Evolutionary conservation across 2,888 invertebrate genomes (phyloP), one percentile per base, ranked within the genome.

Genomic region (Plebejus argus): DNA sequence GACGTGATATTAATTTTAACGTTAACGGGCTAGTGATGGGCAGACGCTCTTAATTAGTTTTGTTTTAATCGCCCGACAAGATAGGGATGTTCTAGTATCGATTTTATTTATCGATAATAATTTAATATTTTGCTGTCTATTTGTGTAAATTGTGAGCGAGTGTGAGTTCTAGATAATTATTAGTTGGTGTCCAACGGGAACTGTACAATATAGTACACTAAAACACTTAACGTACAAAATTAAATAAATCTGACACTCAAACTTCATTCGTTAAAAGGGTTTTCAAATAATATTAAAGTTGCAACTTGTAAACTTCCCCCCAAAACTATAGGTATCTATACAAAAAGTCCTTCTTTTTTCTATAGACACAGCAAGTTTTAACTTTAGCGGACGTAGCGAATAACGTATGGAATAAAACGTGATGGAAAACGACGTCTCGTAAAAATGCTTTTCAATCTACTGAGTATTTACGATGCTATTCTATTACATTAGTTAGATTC

Each of bases 1-100:
- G 66, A 66, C 66, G 66, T 66, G 66, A 66, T 28, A 66, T 66
- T 66, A n/a, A n/a, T n/a, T n/a, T n/a, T 28, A 66, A 66, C 66
- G 66, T 28, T 66, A 58, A 58, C 66, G 28, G 20, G 28, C 66
- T 66, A 66, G 66, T 66, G 66, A 66, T 23, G 66, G 66, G 28
- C 28, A 15, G 66, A 66, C 66, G 28, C 66, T 28, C 28, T 28
- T 66, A 66, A 66, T 66, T 66, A 66, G 28, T 66, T 66, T 66
- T 5, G 66, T 66, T 66, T 66, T 66, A 66, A 66, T 28, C 28
- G 28, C 28, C 66, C 3, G 28, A 66, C 66, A 66, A 28, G 23
- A 12, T 66, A 66, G 61, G 61, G 61, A 66, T n/a, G 61, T 66
- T 12, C 4, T 12, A 15, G 28, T 66, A 5, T 66, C 66, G 66